Evolutionary conservation across 2,113 vertebrate genomes (phyloP).

Genomic region (Balaenoptera acutorostrata): DNA sequence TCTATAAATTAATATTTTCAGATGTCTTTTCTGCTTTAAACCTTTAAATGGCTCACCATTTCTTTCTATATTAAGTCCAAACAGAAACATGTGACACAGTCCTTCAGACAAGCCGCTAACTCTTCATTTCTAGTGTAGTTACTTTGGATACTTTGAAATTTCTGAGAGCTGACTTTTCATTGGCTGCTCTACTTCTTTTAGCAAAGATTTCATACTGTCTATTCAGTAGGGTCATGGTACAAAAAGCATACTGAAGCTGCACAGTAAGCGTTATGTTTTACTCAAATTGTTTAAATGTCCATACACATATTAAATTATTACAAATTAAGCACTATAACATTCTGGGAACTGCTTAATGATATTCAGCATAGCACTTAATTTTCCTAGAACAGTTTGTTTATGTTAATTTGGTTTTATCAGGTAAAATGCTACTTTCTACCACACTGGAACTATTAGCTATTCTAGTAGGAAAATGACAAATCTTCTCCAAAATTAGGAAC

Average conservation of each 20-base stretch:
- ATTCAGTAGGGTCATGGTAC: neutral
- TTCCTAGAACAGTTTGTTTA: neutral
- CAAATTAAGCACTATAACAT: neutral
- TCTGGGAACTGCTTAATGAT: neutral
- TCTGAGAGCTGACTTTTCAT: neutral
- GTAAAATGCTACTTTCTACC: neutral
- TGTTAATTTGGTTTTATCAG: slow-evolving; percentile 41
- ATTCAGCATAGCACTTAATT: neutral
- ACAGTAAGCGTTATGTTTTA: neutral
- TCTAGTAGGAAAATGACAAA: neutral
- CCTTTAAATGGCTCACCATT: neutral
- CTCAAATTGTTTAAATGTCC: neutral
- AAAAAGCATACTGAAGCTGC: neutral
- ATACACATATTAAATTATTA: neutral
- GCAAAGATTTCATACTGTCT: neutral
- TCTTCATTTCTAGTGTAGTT: neutral
- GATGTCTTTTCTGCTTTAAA: neutral
- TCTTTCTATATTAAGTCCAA: neutral
- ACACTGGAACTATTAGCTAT: neutral
- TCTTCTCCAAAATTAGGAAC: neutral
- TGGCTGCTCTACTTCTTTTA: neutral
- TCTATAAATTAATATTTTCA: neutral
- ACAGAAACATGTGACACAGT: neutral
- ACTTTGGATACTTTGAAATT: neutral
- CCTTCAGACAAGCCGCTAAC: neutral